Percentiles rank a stretch among this genome's conserved stretches.
Conservation (phyloP, 2,888 invertebrate species). For the Liodrosophila aerea region DNA sequence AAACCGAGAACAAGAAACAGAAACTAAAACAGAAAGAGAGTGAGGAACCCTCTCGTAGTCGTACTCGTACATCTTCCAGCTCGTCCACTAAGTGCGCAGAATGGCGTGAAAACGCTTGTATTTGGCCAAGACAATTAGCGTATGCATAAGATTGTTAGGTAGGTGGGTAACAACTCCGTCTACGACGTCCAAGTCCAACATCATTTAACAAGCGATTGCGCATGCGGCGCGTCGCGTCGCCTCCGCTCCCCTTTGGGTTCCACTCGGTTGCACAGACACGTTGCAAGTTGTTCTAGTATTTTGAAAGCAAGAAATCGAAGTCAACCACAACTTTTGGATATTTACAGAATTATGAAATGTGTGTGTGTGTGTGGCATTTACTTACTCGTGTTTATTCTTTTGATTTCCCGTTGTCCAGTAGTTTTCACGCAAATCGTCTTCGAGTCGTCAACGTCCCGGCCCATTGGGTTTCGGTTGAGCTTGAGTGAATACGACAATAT, state of each 20-base stretch:
- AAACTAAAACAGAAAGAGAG: neutral
- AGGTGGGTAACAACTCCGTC: conserved; percentile 2
- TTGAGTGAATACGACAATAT: conserved; percentile 64
- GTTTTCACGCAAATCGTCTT: conserved; percentile 47
- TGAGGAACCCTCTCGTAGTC: neutral
- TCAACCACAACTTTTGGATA: conserved; percentile 38
- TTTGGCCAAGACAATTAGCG: conserved; percentile 70
- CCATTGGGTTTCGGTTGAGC: conserved; percentile 62
- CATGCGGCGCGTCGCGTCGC: conserved; percentile 1
- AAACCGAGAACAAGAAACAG: too few relatives aligned
- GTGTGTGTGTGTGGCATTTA: conserved; percentile 36
- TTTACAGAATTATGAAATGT: conserved; percentile 48
- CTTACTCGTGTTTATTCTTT: conserved; percentile 22
- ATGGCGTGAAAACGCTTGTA: conserved; percentile 78
- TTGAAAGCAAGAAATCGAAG: conserved; percentile 8
- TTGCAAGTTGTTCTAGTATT: conserved; percentile 6
- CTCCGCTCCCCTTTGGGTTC: conserved; percentile 19
- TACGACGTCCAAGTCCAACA: conserved; percentile 20
- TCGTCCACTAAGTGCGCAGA: conserved; percentile 53
- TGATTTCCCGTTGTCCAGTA: conserved; percentile 54
- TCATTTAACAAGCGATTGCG: conserved; percentile 37
- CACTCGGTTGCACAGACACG: conserved; percentile 23
- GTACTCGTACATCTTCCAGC: conserved; percentile 2
- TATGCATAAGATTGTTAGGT: conserved; percentile 10
- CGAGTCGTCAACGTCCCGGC: conserved; percentile 35